These are phyloP conservation scores for Trachops cirrhosus DNA, from an alignment of 2,797 vertebrate genomes.

Conservation along the genomic window DNA sequence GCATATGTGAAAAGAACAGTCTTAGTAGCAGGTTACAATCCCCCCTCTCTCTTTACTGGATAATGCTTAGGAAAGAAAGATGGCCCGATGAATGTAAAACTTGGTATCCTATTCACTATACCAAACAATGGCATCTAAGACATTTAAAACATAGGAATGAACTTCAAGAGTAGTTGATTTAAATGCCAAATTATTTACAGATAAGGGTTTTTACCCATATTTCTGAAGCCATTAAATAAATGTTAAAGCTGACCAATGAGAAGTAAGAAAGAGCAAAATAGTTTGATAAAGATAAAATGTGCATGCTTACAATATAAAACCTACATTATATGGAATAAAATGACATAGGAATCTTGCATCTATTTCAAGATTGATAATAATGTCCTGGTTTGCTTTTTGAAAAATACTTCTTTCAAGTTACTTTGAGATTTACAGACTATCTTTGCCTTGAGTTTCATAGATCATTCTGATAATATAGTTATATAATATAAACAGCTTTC, in stretches of 20 bases:
- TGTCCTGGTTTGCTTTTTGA: neutral
- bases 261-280: slow-evolving; percentile 64
- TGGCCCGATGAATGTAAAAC: neutral
- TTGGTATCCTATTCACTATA: neutral
- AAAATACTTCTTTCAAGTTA: neutral
- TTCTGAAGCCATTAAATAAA: slow-evolving; percentile 52
- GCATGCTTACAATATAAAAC: neutral
- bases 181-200: slow-evolving; percentile 68
- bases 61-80: neutral
- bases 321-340: slow-evolving; percentile 23
- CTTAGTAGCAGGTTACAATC: neutral
- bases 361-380: neutral
- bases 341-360: slow-evolving; percentile 4
- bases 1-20: neutral
- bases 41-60: neutral
- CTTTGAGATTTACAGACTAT: neutral
- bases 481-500: neutral
- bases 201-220: slow-evolving; percentile 69
- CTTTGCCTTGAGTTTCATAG: neutral
- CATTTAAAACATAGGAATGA: slow-evolving; percentile 57
- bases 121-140: slow-evolving; percentile 9
- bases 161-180: slow-evolving; percentile 54
- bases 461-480: neutral
- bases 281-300: slow-evolving; percentile 74
- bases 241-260: slow-evolving; percentile 57